phyloP scores from a whole-genome alignment of 2,888 invertebrate genomes.

The Lasioglossum pauxillum region DNA sequence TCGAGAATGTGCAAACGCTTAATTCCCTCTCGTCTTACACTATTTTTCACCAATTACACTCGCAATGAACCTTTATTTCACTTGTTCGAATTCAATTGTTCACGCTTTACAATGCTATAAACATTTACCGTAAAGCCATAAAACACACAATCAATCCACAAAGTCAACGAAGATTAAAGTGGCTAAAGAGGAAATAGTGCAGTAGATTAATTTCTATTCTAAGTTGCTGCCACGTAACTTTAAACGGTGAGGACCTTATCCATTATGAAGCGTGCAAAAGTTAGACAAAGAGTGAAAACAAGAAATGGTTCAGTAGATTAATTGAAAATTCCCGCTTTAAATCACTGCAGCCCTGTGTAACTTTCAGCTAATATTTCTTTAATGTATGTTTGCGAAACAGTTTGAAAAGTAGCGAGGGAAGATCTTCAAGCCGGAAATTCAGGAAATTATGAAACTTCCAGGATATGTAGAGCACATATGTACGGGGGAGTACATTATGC shows the following conservation, averaged over 20 bases:
- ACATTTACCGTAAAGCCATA: not conserved
- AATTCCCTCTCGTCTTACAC: not conserved
- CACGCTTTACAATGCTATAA: not conserved
- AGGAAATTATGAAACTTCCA: slow-evolving; percentile 6
- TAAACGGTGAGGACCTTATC: not conserved
- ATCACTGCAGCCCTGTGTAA: not conserved
- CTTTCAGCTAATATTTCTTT: not conserved
- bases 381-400: not conserved
- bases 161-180: not conserved
- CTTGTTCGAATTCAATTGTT: not conserved
- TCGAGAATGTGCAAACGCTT: slow-evolving; percentile 40
- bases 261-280: not conserved
- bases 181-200: not conserved
- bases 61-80: not conserved
- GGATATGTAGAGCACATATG: not conserved
- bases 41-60: not conserved
- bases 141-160: not conserved
- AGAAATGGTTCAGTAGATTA: not conserved
- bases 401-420: not conserved
- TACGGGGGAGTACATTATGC: not conserved
- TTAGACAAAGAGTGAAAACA: not conserved
- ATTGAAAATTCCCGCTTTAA: too few relatives aligned
- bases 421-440: slow-evolving; percentile 2
- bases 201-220: not conserved
- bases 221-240: not conserved